Conservation (phyloP, 2,888 invertebrate species). For the Metallyticus violacea region DNA sequence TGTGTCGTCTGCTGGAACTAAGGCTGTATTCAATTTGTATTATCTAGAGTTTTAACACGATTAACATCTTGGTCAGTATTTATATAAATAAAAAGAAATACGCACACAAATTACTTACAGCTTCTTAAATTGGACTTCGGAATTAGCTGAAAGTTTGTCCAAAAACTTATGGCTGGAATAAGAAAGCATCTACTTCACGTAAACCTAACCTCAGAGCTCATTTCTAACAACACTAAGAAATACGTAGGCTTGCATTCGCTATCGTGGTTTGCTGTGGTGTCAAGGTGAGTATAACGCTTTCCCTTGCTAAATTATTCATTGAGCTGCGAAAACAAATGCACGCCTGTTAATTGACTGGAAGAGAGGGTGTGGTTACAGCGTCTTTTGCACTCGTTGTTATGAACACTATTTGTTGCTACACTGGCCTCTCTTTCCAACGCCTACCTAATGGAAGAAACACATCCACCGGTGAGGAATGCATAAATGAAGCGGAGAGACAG, state of each 20-base stretch:
- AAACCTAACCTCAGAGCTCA: no score
- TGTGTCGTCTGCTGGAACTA: no score
- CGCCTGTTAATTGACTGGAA: background rate
- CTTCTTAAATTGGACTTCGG: no score
- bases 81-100: no score
- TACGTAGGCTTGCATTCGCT: background rate
- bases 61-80: no score
- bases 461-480: conserved; percentile 1
- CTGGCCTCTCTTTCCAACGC: background rate
- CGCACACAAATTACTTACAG: no score
- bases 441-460: background rate
- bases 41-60: no score
- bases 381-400: background rate
- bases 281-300: background rate
- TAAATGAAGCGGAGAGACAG: conserved; percentile 14
- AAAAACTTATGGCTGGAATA: no score
- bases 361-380: background rate
- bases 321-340: background rate
- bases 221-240: background rate
- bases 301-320: background rate
- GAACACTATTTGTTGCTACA: background rate
- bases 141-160: no score
- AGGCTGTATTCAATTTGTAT: no score
- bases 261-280: background rate
- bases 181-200: no score